Evolutionary conservation across 2,888 invertebrate species (phyloP).

Genomic region (Gandaritis pyraliata): DNA sequence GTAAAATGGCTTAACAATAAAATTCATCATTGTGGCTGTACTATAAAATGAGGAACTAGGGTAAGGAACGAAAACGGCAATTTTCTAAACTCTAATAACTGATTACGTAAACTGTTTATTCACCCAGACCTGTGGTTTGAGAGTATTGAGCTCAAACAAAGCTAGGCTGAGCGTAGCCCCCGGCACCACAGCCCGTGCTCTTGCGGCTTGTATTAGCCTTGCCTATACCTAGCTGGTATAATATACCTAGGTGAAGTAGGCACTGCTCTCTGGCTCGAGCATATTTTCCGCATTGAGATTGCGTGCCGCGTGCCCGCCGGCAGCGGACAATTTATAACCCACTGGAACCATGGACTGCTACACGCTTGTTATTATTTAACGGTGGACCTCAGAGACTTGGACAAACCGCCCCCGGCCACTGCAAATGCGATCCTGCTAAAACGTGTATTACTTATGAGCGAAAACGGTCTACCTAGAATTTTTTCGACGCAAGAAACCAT

Average conservation of each 20-base stretch:
- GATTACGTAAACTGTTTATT: slow-evolving; percentile 24
- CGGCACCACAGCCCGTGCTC: slow-evolving; percentile 34
- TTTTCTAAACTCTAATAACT: slow-evolving; percentile 16
- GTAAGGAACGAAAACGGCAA: background rate
- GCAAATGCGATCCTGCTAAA: slow-evolving; percentile 65
- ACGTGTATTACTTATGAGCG: slow-evolving; percentile 61
- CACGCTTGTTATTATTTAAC: slow-evolving; percentile 76
- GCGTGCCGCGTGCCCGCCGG: slow-evolving; percentile 81
- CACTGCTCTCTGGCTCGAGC: slow-evolving; percentile 28
- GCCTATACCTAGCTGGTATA: slow-evolving; percentile 17
- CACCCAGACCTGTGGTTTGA: slow-evolving; percentile 25
- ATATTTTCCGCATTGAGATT: slow-evolving; percentile 82
- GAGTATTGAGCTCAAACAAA: slow-evolving; percentile 36
- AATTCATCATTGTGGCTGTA: background rate
- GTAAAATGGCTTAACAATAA: background rate
- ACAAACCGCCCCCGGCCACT: slow-evolving; percentile 59
- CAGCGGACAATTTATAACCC: slow-evolving; percentile 79
- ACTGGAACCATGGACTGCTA: slow-evolving; percentile 64
- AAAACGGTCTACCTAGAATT: slow-evolving; percentile 40
- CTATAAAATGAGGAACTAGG: background rate
- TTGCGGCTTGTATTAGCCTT: slow-evolving; percentile 19
- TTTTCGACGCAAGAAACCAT: slow-evolving; percentile 35
- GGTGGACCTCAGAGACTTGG: slow-evolving; percentile 64
- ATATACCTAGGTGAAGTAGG: background rate
- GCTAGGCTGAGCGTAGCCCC: slow-evolving; percentile 35